Conservation (phyloP, 1,140 invertebrate species). For the Ceratosolen fusciceps region DNA sequence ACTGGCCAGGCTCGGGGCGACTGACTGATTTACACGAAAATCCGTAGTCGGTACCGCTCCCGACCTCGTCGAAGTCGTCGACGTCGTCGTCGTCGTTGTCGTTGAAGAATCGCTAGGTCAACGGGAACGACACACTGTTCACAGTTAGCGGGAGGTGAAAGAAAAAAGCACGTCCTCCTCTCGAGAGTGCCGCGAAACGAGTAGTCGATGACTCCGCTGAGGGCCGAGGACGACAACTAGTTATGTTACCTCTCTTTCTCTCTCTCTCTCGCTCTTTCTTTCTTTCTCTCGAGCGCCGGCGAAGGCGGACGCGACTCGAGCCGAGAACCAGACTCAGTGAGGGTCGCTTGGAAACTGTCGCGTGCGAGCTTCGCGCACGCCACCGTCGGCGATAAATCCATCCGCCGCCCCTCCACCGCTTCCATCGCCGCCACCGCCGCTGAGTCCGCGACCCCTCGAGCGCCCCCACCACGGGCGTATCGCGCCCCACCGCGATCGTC, state of each 20-base stretch:
- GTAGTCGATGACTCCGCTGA: not conserved
- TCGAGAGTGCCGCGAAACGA: not conserved
- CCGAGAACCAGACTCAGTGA: slow-evolving; percentile 60
- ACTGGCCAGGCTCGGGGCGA: too few species aligned
- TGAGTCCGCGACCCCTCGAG: not conserved
- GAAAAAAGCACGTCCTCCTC: not conserved
- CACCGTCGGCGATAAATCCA: slow-evolving; percentile 65
- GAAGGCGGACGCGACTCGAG: slow-evolving; percentile 4
- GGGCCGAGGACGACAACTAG: not conserved
- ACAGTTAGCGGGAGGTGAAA: not conserved
- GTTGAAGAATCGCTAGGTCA: too few species aligned
- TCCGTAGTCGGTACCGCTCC: too few species aligned
- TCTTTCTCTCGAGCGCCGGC: not conserved
- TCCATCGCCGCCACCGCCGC: slow-evolving; percentile 35
- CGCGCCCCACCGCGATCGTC: slow-evolving; percentile 2
- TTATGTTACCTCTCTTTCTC: too few species aligned
- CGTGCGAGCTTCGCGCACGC: slow-evolving; percentile 65
- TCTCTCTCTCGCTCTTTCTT: too few species aligned
- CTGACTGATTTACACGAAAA: too few species aligned
- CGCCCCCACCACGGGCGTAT: slow-evolving; percentile 21
- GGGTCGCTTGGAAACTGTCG: slow-evolving; percentile 70
- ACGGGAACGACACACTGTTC: too few species aligned
- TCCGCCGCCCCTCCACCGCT: slow-evolving; percentile 46
- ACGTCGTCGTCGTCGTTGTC: too few species aligned
- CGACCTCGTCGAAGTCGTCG: too few species aligned